A percentile compares a stretch with the other conserved stretches of the same genome.
Conservation (phyloP, 2,888 invertebrate genomes). For the Hartigia nigra region DNA sequence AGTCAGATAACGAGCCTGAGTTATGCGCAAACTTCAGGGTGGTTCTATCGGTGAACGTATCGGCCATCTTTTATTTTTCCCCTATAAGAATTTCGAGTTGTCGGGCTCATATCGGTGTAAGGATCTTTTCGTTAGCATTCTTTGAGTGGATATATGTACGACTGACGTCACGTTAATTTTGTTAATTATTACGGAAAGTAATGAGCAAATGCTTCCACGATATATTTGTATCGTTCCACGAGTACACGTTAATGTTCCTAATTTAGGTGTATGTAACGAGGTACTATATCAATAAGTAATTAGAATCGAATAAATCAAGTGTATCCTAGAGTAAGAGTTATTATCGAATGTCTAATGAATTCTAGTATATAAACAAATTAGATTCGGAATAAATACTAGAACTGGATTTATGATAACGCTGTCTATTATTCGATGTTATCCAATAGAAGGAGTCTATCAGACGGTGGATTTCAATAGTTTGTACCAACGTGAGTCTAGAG, state of each 20-base stretch:
- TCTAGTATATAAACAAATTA: neutral
- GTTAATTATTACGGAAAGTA: neutral
- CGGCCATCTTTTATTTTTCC: conserved; percentile 53
- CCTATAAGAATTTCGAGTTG: conserved; percentile 3
- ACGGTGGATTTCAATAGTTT: neutral
- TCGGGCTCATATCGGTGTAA: conserved; percentile 9
- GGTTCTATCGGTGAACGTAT: conserved; percentile 45
- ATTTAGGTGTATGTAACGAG: conserved; percentile 9
- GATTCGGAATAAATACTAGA: neutral
- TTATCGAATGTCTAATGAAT: neutral
- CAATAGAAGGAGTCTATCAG: neutral
- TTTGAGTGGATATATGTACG: neutral
- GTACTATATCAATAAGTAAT: conserved; percentile 16
- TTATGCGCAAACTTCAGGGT: conserved; percentile 62
- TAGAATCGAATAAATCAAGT: neutral
- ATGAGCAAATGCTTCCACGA: neutral
- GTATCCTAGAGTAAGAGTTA: neutral
- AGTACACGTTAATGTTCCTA: conserved; percentile 24
- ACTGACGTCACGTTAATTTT: neutral
- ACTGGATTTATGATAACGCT: neutral
- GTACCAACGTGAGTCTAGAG: neutral
- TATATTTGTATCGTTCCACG: conserved; percentile 5
- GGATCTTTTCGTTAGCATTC: neutral
- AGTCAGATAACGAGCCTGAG: conserved; percentile 67
- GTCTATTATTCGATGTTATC: neutral